Conservation (phyloP, 1,140 invertebrate genomes). For the Panulirus ornatus region DNA sequence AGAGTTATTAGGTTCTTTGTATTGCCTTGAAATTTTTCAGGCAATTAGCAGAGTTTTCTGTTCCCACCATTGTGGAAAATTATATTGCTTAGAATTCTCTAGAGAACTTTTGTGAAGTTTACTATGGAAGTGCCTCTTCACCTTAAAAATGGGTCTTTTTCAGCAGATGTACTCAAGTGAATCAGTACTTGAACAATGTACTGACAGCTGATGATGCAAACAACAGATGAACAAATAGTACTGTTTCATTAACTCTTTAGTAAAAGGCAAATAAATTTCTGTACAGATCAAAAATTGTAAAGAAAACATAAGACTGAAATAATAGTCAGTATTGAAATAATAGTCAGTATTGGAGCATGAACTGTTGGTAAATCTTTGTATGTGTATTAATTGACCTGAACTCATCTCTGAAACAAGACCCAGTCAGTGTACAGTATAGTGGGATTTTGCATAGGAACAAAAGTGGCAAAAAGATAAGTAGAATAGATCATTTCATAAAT, state of each 20-base stretch:
- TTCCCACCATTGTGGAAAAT: slow-evolving; percentile 26
- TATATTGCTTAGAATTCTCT: slow-evolving; percentile 33
- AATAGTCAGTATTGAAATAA: too few species aligned
- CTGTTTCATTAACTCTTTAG: too few species aligned
- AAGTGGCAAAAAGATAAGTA: slow-evolving; percentile 28
- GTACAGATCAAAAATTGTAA: too few species aligned
- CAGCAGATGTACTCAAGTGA: slow-evolving; percentile 20
- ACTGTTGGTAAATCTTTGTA: background rate
- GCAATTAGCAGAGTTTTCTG: slow-evolving; percentile 22
- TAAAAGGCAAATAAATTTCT: too few species aligned
- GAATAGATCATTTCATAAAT: slow-evolving; percentile 53
- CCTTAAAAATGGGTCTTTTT: slow-evolving; percentile 48
- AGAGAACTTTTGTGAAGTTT: slow-evolving; percentile 52
- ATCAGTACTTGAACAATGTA: background rate
- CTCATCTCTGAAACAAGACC: slow-evolving; percentile 34
- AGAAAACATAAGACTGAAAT: too few species aligned
- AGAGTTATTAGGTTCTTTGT: slow-evolving; percentile 43
- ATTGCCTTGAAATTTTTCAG: slow-evolving; percentile 34
- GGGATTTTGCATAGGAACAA: slow-evolving; percentile 56
- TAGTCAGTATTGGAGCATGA: background rate
- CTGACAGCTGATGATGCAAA: background rate
- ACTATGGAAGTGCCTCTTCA: slow-evolving; percentile 69
- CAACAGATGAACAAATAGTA: background rate
- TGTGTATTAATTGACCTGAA: slow-evolving; percentile 25
- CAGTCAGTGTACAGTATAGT: slow-evolving; percentile 48